phyloP scores from a whole-genome alignment of 2,888 invertebrate genomes.

The Andrena dorsata region DNA sequence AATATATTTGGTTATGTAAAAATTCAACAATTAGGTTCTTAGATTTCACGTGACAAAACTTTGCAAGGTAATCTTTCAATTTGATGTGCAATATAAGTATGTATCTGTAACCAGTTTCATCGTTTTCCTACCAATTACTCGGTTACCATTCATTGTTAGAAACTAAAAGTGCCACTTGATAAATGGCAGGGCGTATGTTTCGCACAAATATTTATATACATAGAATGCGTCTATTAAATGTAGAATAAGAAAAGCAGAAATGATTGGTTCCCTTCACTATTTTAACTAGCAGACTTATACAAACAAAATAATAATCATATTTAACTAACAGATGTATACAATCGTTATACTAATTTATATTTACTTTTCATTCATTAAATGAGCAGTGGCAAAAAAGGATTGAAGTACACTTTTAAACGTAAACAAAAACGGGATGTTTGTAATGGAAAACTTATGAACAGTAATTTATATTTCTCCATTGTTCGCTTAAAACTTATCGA shows the following conservation, averaged over 20 bases:
- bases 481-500: neutral
- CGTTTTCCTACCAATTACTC: conserved; percentile 54
- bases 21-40: conserved; percentile 28
- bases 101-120: conserved; percentile 43
- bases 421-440: neutral
- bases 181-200: conserved; percentile 42
- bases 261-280: neutral
- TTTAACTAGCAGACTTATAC: neutral
- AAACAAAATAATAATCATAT: neutral
- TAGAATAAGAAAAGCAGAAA: neutral
- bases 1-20: conserved; percentile 39
- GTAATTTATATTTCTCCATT: neutral
- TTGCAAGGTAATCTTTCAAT: conserved; percentile 58
- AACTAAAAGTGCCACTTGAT: conserved; percentile 44
- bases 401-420: neutral
- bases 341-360: neutral
- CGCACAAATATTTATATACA: conserved; percentile 10
- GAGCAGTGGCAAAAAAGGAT: neutral
- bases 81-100: conserved; percentile 50
- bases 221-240: neutral
- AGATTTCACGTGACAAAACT: conserved; percentile 43
- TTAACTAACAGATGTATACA: neutral
- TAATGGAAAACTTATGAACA: neutral
- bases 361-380: neutral
- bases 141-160: conserved; percentile 66